These are phyloP conservation scores for Cremastobaeus sp. DNA, from an alignment of 2,888 invertebrate species.

Conservation along the genomic window DNA sequence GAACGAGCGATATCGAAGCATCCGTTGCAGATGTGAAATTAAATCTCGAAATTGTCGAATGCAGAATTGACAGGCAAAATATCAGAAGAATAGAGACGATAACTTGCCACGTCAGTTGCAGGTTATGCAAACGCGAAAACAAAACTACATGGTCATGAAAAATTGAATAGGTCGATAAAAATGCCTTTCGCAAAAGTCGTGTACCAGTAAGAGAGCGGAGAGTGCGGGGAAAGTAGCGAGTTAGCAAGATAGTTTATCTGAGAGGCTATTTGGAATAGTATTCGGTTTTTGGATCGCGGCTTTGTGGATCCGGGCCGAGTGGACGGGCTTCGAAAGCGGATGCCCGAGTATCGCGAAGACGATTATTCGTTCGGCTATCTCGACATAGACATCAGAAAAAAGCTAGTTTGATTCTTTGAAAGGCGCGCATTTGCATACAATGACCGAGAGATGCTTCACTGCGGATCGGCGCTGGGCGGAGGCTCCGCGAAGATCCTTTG, in stretches of 20 bases:
- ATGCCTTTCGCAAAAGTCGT: slow-evolving; percentile 35
- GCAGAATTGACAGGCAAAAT: too few species aligned
- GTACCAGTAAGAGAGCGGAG: slow-evolving; percentile 30
- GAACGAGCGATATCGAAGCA: too few species aligned
- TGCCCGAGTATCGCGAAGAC: slow-evolving; percentile 58
- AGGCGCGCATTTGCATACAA: slow-evolving; percentile 76
- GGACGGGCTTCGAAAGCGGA: slow-evolving; percentile 62
- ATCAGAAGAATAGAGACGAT: not conserved
- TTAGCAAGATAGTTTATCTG: slow-evolving; percentile 50
- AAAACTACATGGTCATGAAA: slow-evolving; percentile 40
- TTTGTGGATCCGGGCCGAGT: slow-evolving; percentile 48
- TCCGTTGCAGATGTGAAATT: too few species aligned
- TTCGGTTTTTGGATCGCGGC: slow-evolving; percentile 48
- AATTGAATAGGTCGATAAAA: slow-evolving; percentile 49
- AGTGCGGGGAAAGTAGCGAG: slow-evolving; percentile 32
- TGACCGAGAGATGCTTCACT: slow-evolving; percentile 71
- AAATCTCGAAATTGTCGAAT: too few species aligned
- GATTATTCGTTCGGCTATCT: slow-evolving; percentile 71
- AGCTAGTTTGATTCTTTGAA: slow-evolving; percentile 73
- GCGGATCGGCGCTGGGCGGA: slow-evolving; percentile 53
- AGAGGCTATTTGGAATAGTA: slow-evolving; percentile 49
- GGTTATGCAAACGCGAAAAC: slow-evolving; percentile 38
- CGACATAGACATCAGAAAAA: slow-evolving; percentile 75
- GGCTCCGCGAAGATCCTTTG: slow-evolving; percentile 57
- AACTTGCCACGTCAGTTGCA: slow-evolving; percentile 13